These are phyloP conservation scores for Eubasilissa splendida DNA, from an alignment of 2,888 invertebrate genomes.

Conservation along the genomic window DNA sequence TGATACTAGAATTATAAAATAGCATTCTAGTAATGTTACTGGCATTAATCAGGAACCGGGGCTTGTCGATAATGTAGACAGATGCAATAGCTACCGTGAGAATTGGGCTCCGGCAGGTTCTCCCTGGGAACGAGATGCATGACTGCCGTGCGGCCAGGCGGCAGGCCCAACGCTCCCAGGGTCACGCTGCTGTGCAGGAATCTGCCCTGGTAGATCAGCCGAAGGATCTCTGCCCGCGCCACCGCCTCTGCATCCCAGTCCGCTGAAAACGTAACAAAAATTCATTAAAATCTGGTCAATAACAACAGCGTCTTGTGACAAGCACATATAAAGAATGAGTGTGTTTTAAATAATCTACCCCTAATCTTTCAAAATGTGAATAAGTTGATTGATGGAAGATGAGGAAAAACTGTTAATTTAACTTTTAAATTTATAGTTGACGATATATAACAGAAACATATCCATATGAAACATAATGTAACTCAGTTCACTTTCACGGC, in stretches of 20 bases:
- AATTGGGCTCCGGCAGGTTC: constrained; percentile 99
- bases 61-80: background rate
- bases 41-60: no score
- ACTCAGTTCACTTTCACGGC: no score
- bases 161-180: constrained; percentile 96
- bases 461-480: no score
- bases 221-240: constrained; percentile 96
- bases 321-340: no score
- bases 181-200: constrained; percentile 99
- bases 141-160: constrained; percentile 97
- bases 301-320: background rate
- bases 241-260: constrained; percentile 98
- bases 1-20: no score
- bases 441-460: no score
- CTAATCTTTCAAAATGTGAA: no score
- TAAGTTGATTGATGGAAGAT: no score
- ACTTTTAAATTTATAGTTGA: no score
- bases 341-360: no score
- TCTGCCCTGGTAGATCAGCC: constrained; percentile 99
- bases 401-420: no score
- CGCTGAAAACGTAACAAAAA: constrained; percentile 69
- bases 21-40: no score
- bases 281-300: constrained; percentile 36
- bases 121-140: constrained; percentile 99
- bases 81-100: constrained; percentile 79